Base-by-base conservation (phyloP, 2,888 invertebrate genomes). In the Biston stratarius region DNA sequence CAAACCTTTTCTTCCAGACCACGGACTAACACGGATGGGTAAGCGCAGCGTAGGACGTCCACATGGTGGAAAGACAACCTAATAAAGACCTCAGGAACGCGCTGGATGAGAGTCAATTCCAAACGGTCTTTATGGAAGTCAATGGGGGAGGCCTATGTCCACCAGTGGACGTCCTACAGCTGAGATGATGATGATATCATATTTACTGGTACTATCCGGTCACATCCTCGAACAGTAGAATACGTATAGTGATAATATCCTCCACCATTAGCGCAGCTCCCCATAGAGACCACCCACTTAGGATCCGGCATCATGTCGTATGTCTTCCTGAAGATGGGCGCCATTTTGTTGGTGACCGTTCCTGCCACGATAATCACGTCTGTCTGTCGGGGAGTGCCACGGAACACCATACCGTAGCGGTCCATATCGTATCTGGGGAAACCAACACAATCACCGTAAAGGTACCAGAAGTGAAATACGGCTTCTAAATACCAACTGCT, bases 241-340 rank as follows among this genome's bases (percentile, higher is more conserved):
- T 99, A 99, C 3, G 99, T 99, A 88, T 99, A 99, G 91, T 99
- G 99, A 88, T 99, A 99, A 88, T 99, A 99, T 10, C 99, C 99
- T 33, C 99, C 99, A 44, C 99, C 99, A 87, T 99, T 99, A 10
- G 99, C 99, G 92, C 99, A 99, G 84, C 99, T 99, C 48, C 99
- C 99, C 99, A 99, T 99, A 0, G 99, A 99, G 82, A 99, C 97
- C 11, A 99, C 99, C 98, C 98, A 99, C 78, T 97, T 95, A 0
- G 99, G 99, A 71, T 99, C 98, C 14, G 98, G 97, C 99, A 99
- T 99, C 95, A 98, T 97, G 94, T 99, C 99, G 83, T 98, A 99
- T 12, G 99, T 97, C 94, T 98, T 98, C 70, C 99, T 95, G 33
- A 99, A 92, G 33, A 99, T 97, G 6, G 99, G 99, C 59, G 99